Evolutionary conservation across 2,888 invertebrate species (phyloP).

Genomic region (Scotopteryx bipunctaria): DNA sequence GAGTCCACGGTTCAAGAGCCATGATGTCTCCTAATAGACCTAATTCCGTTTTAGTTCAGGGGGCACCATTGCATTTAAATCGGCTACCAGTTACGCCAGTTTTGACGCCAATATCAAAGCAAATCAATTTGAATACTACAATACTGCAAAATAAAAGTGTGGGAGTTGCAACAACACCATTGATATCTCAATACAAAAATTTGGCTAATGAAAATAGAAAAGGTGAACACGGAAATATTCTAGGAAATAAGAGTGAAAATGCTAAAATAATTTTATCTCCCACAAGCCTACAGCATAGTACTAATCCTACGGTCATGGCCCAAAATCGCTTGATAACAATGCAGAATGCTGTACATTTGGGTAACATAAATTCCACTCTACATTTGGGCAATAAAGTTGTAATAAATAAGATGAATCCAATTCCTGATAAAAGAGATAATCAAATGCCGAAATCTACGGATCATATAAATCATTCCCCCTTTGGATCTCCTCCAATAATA

Average conservation of each 20-base stretch:
- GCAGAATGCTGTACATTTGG: constrained; percentile 69
- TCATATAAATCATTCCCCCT: constrained; percentile 56
- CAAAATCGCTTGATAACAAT: constrained; percentile 76
- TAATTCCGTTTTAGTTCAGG: constrained; percentile 75
- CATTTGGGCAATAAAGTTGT: constrained; percentile 70
- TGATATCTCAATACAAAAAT: constrained; percentile 69
- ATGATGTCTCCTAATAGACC: constrained; percentile 76
- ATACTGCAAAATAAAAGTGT: constrained; percentile 66
- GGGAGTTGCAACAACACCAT: constrained; percentile 49
- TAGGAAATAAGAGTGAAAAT: constrained; percentile 58
- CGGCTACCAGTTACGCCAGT: constrained; percentile 84
- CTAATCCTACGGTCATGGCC: constrained; percentile 71
- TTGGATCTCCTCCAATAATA: constrained; percentile 62
- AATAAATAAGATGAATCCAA: constrained; percentile 58
- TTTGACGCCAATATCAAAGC: constrained; percentile 82
- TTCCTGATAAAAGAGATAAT: constrained; percentile 67
- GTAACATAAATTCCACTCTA: constrained; percentile 61
- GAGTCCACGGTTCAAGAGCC: constrained; percentile 65
- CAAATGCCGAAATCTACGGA: constrained; percentile 58
- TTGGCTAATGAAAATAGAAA: constrained; percentile 62
- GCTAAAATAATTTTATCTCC: constrained; percentile 75
- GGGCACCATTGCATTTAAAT: constrained; percentile 75
- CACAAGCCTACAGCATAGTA: constrained; percentile 60
- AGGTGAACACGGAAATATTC: constrained; percentile 52
- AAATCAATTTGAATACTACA: constrained; percentile 76